These are phyloP conservation scores for Myzus persicae DNA, from an alignment of 1,140 invertebrate genomes.

Conservation along the genomic window DNA sequence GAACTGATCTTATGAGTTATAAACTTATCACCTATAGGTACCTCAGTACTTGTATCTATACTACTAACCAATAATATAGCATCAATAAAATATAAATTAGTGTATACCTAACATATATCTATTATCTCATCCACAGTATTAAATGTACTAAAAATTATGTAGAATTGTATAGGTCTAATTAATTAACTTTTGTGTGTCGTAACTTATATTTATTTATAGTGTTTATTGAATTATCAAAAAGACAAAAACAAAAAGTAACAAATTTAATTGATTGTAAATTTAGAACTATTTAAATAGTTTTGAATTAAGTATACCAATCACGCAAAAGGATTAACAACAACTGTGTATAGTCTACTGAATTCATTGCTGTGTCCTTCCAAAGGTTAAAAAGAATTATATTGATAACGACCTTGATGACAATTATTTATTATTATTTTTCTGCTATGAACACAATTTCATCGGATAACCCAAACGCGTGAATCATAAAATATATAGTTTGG, in stretches of 20 bases:
- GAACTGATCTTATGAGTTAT: not conserved
- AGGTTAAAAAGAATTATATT: constrained; percentile 51
- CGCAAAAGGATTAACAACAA: not conserved
- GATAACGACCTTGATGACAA: constrained; percentile 26
- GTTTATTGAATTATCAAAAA: not conserved
- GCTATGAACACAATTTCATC: not conserved
- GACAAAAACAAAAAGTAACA: not conserved
- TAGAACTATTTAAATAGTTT: not conserved
- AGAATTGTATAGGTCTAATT: not conserved
- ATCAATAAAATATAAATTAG: no score
- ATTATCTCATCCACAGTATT: not conserved
- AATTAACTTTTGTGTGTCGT: not conserved
- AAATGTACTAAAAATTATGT: not conserved
- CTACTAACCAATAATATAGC: not conserved
- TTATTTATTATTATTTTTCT: constrained; percentile 44
- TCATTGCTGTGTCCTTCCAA: constrained; percentile 46
- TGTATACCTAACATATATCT: not conserved
- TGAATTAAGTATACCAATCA: not conserved
- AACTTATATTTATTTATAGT: not conserved
- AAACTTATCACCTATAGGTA: not conserved
- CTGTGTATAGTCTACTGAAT: not conserved
- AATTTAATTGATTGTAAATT: not conserved
- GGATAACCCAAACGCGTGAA: not conserved
- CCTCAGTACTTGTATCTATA: not conserved
- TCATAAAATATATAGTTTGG: not conserved